Evolutionary conservation across 2,888 invertebrate genomes (phyloP), one percentile per base, ranked within the genome.

Genomic region (Agrypnus murinus): DNA sequence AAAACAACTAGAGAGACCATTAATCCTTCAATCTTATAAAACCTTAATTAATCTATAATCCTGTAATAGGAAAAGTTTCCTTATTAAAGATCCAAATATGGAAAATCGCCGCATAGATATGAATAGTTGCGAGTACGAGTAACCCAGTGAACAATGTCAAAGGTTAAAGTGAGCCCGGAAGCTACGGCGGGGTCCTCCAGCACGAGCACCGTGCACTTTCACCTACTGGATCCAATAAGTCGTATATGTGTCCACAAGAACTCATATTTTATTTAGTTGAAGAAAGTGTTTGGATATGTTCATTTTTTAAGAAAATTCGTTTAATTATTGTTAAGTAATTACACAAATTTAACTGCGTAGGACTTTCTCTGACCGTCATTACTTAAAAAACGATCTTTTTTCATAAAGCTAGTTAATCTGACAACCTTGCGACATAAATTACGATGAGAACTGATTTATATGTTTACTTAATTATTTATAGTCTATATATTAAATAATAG

Each of bases 101-200:
- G 80, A 75, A 64, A 68, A 63, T 60, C 32, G 70, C 69, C 74
- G 76, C 76, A 74, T 76, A 75, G 69, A 75, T 72, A 69, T 70
- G 65, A 72, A 74, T 72, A 62, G 62, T 38, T 63, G 66, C 48
- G 59, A 72, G 75, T 73, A 68, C 74, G 75, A 72, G 77, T 75
- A 78, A 79, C 76, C 77, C 75, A 74, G 78, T 79, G 72, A 78
- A 74, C 72, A 53, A 73, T 79, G 80, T 80, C 80, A 77, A 62
- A 79, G 81, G 79, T 81, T 79, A 78, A 74, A 77, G 77, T 75
- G 78, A 77, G 78, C 79, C 80, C 80, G 80, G 80, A 81, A 81
- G 81, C 80, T 77, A 75, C 77, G 77, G 73, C 74, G 71, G 76
- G 75, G 78, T 77, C 77, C 73, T 75, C 75, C 75, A 76, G 73